Evolutionary conservation across 1,140 invertebrate species (phyloP), one percentile per base, ranked within the genome.

Genomic region (Rhagoletis pomonella): DNA sequence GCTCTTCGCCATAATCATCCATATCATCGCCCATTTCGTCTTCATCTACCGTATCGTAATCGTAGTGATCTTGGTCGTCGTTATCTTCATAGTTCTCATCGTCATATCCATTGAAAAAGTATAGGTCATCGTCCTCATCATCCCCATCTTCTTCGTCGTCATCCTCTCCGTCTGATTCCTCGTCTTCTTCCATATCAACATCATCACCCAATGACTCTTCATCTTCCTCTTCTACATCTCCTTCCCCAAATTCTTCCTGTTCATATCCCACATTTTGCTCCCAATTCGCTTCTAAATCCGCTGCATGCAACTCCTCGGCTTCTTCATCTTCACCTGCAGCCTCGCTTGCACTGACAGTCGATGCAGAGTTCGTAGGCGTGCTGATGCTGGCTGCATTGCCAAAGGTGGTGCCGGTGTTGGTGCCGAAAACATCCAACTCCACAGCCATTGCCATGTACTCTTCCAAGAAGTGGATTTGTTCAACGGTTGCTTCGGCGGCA

Each of bases 391-490:
- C 14, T 42, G 55, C 2, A 59, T 73, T 73, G 14, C 39, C 67
- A n/a, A 85, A 85, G 14, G n/a, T 17, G 19, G 39, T 44, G 19
- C n/a, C 50, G 2, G 39, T 5, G 10, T 9, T 60, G 29, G 29
- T n/a, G n/a, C 44, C 85, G 12, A 65, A 86, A 0, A 44, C 58
- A 60, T 60, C 19, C 50, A 47, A 17, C 19, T 65, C 87, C 7
- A 44, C 50, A n/a, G 73, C 87, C 5, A 84, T 81, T 39, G 87
- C 87, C 87, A 87, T 87, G 44, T 84, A 85, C 17, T 85, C 87
- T 47, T 87, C 87, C 59, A 87, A 58, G 9, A 84, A 39, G 65
- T 19, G 50, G 5, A 60, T 87, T 81, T 87, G 69, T 14, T 87
- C 69, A 4, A 10, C 47, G 0, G 87, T 4, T 10, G n/a, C 69